These are phyloP conservation scores for Mastacembelus armatus DNA, from an alignment of 2,797 vertebrate species.

Conservation along the genomic window DNA sequence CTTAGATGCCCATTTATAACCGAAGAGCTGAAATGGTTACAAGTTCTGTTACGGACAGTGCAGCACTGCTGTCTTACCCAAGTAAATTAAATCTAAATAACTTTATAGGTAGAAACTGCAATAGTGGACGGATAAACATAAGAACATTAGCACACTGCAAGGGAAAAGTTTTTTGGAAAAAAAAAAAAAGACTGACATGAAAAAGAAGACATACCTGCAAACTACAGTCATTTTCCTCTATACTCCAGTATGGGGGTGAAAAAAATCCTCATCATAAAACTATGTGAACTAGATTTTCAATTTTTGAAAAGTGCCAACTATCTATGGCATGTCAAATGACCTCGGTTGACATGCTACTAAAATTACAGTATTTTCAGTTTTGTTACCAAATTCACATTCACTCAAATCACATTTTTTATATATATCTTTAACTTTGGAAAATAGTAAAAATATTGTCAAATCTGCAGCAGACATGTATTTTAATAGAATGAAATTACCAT, in stretches of 20 bases:
- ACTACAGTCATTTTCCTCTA: conserved; percentile 1
- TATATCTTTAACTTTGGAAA: not conserved
- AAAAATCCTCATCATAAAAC: too few relatives aligned
- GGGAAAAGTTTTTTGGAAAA: too few relatives aligned
- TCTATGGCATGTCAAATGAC: too few relatives aligned
- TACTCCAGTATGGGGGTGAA: not conserved
- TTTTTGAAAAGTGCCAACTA: too few relatives aligned
- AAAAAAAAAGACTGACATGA: not conserved
- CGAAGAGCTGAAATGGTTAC: too few relatives aligned
- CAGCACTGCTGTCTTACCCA: too few relatives aligned
- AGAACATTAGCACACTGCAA: conserved; percentile 9
- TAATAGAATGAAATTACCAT: not conserved
- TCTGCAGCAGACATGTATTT: not conserved
- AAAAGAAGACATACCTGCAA: not conserved
- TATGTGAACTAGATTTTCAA: too few relatives aligned
- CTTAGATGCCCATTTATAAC: conserved; percentile 16
- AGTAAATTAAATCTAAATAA: too few relatives aligned
- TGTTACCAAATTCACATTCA: too few relatives aligned
- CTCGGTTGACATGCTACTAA: too few relatives aligned
- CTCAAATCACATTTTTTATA: not conserved
- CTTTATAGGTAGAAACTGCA: conserved; percentile 3
- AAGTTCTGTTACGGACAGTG: too few relatives aligned
- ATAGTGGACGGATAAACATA: conserved; percentile 3
- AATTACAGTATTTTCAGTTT: not conserved
- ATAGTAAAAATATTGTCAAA: not conserved